Conservation (phyloP, 2,797 vertebrate genomes). For the Manis crassicaudata region DNA sequence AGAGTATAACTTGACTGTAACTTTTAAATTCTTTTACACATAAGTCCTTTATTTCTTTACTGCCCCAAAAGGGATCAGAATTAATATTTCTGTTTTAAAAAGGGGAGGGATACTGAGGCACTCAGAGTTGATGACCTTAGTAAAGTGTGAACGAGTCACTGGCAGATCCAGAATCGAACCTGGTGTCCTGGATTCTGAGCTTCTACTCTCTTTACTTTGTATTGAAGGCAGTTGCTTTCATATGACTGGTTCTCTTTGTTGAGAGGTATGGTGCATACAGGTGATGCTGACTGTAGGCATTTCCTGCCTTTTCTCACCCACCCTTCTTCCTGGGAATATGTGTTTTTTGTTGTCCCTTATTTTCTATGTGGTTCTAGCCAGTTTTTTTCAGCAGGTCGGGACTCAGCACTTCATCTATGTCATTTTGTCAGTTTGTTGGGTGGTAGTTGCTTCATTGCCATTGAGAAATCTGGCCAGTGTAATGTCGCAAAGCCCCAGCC, state of each 20-base stretch:
- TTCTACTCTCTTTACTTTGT: neutral
- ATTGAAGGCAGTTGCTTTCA: slow-evolving; percentile 1
- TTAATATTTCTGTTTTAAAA: neutral
- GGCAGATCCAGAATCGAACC: neutral
- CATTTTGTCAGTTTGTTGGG: neutral
- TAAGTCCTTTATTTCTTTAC: neutral
- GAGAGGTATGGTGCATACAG: neutral
- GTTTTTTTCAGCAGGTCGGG: neutral
- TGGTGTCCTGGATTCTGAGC: neutral
- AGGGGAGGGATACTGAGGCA: neutral
- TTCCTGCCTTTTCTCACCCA: slow-evolving; percentile 2
- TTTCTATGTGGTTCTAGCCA: neutral
- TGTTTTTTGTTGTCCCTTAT: neutral
- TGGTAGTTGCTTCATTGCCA: neutral
- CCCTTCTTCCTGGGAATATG: neutral
- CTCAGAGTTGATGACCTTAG: neutral
- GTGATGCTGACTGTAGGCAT: neutral
- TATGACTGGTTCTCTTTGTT: neutral
- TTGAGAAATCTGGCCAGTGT: neutral
- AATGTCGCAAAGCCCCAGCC: neutral
- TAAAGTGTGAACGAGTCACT: neutral
- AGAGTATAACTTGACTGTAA: neutral
- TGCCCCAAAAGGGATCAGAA: neutral
- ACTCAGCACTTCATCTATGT: neutral
- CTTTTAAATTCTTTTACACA: neutral